A percentile compares a stretch with the other conserved stretches of the same genome.
Evolutionary conservation across 2,113 vertebrate species (phyloP).

Genomic region (Erythrolamprus reginae): DNA sequence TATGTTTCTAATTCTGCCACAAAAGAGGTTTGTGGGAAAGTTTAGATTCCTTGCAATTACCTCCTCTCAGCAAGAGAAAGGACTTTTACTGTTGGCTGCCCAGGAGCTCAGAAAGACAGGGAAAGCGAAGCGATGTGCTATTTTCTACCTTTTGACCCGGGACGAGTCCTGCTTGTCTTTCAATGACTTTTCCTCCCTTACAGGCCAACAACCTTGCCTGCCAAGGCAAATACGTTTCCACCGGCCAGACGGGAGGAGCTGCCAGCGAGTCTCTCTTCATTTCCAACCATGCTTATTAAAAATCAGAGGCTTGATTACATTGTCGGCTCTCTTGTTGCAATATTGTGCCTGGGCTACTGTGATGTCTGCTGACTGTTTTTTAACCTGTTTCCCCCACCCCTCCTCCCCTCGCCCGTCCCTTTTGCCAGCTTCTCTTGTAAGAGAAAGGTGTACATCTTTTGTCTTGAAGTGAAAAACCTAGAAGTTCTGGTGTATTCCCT

Average conservation of each 20-base stretch:
- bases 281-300: constrained; percentile 84
- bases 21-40: not conserved
- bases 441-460: not conserved
- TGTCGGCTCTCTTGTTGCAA: constrained; percentile 10
- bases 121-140: no score
- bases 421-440: not conserved
- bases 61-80: not conserved
- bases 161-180: not conserved
- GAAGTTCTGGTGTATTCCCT: not conserved
- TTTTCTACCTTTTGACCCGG: not conserved
- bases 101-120: not conserved
- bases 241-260: constrained; percentile 70
- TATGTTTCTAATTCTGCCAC: no score
- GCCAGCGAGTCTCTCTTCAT: constrained; percentile 83
- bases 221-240: constrained; percentile 77
- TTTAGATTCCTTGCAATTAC: no score
- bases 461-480: not conserved
- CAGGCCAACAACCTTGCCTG: constrained; percentile 82
- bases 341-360: constrained; percentile 18
- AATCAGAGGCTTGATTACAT: not conserved
- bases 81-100: not conserved
- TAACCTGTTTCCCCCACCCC: not conserved
- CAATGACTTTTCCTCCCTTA: not conserved
- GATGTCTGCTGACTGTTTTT: not conserved
- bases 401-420: not conserved